A percentile compares a stretch with the other conserved stretches of the same genome.
Evolutionary conservation across 2,888 invertebrate genomes (phyloP).

Genomic region (Trichogramma evanescens): DNA sequence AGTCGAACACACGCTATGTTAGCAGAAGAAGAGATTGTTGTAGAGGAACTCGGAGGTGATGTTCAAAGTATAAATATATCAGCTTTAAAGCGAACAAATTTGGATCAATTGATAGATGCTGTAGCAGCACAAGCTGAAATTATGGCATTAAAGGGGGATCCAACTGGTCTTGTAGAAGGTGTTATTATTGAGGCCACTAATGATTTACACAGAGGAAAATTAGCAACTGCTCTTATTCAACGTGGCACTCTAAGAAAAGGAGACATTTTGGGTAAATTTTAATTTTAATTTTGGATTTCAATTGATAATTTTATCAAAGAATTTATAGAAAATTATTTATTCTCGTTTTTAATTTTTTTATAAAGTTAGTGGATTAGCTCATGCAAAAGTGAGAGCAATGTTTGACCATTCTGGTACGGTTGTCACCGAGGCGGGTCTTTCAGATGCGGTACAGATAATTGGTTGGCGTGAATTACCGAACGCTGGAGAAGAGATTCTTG

Average conservation of each 20-base stretch:
- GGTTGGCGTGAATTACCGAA: slow-evolving; percentile 88
- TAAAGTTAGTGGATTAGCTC: slow-evolving; percentile 75
- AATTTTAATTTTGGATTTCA: not conserved
- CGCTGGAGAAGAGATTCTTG: slow-evolving; percentile 80
- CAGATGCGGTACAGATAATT: slow-evolving; percentile 75
- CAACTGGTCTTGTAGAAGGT: slow-evolving; percentile 78
- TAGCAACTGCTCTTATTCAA: slow-evolving; percentile 56
- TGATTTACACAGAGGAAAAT: slow-evolving; percentile 59
- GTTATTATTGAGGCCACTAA: slow-evolving; percentile 80
- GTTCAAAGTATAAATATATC: slow-evolving; percentile 87
- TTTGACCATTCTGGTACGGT: slow-evolving; percentile 68
- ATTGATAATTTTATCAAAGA: not conserved
- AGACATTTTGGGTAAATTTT: slow-evolving; percentile 45
- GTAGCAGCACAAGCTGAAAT: slow-evolving; percentile 78
- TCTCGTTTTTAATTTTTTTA: slow-evolving; percentile 38
- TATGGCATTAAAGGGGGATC: slow-evolving; percentile 79
- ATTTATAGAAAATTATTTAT: not conserved
- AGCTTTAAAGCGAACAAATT: slow-evolving; percentile 75
- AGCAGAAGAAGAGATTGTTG: slow-evolving; percentile 68
- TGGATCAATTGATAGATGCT: slow-evolving; percentile 74
- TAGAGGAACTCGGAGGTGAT: slow-evolving; percentile 88
- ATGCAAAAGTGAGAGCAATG: slow-evolving; percentile 77
- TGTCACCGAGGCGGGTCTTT: slow-evolving; percentile 65
- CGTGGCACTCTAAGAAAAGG: slow-evolving; percentile 57
- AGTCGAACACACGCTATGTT: slow-evolving; percentile 69